Base-by-base conservation (phyloP, 2,797 vertebrate genomes). In the Schizothorax lantsangensis region DNA sequence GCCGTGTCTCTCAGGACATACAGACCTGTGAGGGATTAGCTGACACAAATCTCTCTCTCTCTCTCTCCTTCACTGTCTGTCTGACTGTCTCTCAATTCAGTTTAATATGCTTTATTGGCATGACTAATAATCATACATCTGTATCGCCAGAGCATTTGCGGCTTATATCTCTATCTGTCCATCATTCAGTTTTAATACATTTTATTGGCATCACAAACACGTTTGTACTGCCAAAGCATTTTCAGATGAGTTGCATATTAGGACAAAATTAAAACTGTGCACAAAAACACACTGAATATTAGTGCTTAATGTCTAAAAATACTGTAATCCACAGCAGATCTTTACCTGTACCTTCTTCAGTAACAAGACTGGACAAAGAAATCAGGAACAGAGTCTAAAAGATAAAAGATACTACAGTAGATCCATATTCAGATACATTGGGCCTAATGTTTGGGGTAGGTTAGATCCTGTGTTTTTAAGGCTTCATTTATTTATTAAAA, bases 1-100 rank as follows among this genome's bases (percentile, higher is more conserved):
- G 92, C 88, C 89, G 68, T 2, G 30, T 68, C 2, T 62, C 73
- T 68, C 54, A 26, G 59, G 26, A 84, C 11, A n/a, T n/a, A 59
- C n/a, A 69, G 62, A 71, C 30, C 33, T 33, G 64, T 33, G 36
- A 72, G 64, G 75, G 84, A 85, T 85, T 85, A 72, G 66, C 7
- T 23, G 59, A 79, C 73, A 45, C 49, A 85, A 79, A 85, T 83
- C 33, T 36, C 33, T 36, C 33, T 64, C 45, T 68, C 40, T 54
- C 15, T 11, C 57, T 36, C 19, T 47, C 19, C 23, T n/a, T 36
- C 47, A 26, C 69, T 45, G 38, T n/a, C 36, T 64, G 38, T 43
- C 38, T 8, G 9, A 23, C 23, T 68, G 62, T 33, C 59, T 33
- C 59, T 49, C 62, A 14, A 36, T 69, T 81, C 17, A 4, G n/a